Conservation (phyloP, 2,888 invertebrate genomes). For the Rotaria socialis region DNA sequence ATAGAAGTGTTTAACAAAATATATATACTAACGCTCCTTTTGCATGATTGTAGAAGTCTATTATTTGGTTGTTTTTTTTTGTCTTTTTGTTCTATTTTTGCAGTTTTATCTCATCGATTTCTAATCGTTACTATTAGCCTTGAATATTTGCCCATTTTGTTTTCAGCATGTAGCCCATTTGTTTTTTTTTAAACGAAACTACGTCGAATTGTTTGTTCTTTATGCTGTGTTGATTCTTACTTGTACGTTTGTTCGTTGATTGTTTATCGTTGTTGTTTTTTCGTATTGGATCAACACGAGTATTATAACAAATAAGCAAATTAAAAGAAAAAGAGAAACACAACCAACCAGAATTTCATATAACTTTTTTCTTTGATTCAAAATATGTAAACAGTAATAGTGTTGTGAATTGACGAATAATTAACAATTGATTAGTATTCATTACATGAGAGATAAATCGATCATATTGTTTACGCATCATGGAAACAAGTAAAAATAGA, state of each 20-base stretch:
- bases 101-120: neutral
- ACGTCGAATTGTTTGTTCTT: neutral
- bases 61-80: neutral
- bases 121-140: neutral
- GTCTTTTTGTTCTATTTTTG: neutral
- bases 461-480: too few relatives aligned
- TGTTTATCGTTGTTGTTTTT: neutral
- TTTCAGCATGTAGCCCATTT: neutral
- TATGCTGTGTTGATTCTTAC: neutral
- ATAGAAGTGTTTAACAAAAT: neutral
- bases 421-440: neutral
- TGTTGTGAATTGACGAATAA: neutral
- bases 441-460: too few relatives aligned
- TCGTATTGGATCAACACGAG: neutral
- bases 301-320: neutral
- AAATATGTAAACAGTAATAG: neutral
- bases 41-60: slow-evolving; percentile 3
- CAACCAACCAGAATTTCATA: too few relatives aligned
- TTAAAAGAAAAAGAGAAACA: neutral
- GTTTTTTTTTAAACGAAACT: neutral
- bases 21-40: neutral
- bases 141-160: neutral
- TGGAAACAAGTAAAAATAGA: too few relatives aligned
- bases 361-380: neutral
- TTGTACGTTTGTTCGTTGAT: neutral